phyloP scores from a whole-genome alignment of 2,797 vertebrate genomes.

The Okamejei kenojei region DNA sequence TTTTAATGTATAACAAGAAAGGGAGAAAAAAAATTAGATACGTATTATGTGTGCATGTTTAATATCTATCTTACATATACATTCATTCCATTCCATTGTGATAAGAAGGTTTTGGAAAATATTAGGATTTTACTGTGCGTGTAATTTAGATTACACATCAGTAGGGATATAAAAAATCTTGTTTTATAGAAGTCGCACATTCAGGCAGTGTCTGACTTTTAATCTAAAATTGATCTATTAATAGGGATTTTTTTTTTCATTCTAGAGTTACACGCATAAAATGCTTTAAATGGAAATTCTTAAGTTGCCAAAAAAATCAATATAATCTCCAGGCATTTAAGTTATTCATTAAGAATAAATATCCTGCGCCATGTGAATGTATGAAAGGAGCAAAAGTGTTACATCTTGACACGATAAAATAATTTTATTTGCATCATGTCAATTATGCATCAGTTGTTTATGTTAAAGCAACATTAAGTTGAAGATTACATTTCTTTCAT shows the following conservation, averaged over 20 bases:
- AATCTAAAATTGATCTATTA: constrained; percentile 16
- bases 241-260: neutral
- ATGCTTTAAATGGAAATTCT: neutral
- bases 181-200: neutral
- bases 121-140: neutral
- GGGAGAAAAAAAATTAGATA: too few relatives aligned
- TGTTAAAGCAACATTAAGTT: neutral
- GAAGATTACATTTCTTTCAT: constrained; percentile 13
- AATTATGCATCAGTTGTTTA: neutral
- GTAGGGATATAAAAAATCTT: neutral
- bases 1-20: too few relatives aligned
- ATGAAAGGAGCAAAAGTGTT: neutral
- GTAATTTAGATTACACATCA: neutral
- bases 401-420: neutral
- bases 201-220: neutral
- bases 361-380: neutral
- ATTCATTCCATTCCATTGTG: neutral
- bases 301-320: neutral
- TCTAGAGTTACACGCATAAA: too few relatives aligned
- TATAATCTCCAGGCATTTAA: neutral
- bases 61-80: neutral
- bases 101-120: neutral
- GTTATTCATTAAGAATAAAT: neutral
- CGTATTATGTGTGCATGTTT: neutral
- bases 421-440: neutral